phyloP scores from a whole-genome alignment of 2,888 invertebrate genomes.

The Platerodrilus igneus region DNA sequence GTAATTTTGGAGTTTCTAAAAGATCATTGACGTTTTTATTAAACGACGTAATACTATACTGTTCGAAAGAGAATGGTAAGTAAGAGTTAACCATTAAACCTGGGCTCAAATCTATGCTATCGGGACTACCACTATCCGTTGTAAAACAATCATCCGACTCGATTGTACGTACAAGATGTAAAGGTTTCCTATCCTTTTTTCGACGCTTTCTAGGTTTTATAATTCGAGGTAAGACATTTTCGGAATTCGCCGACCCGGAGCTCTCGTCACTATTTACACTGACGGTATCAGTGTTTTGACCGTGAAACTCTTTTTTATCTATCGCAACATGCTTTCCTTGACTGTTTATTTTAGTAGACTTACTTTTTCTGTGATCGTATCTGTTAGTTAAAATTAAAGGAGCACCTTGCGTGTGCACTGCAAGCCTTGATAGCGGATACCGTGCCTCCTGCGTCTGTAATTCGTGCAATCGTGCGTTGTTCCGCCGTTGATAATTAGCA shows the following conservation, averaged over 20 bases:
- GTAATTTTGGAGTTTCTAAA: constrained; percentile 42
- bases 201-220: constrained; percentile 85
- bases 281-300: constrained; percentile 53
- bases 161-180: constrained; percentile 42
- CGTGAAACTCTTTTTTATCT: constrained; percentile 29
- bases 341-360: constrained; percentile 25
- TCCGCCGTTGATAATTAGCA: constrained; percentile 49
- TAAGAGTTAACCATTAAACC: constrained; percentile 7
- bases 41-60: constrained; percentile 8
- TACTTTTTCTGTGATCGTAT: constrained; percentile 49
- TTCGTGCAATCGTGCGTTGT: constrained; percentile 24
- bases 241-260: constrained; percentile 60
- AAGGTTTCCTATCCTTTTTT: constrained; percentile 82
- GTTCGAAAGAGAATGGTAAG: constrained; percentile 15
- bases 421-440: constrained; percentile 66
- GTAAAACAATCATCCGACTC: constrained; percentile 38
- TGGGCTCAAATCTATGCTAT: constrained; percentile 27
- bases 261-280: constrained; percentile 76
- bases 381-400: constrained; percentile 73
- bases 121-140: constrained; percentile 41
- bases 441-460: constrained; percentile 34
- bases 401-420: constrained; percentile 79
- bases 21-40: too few relatives aligned
- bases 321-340: constrained; percentile 6
- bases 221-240: constrained; percentile 78